Evolutionary conservation across 2,113 vertebrate species (phyloP), one percentile per base, ranked within the genome.

Genomic region (Petromus typicus): DNA sequence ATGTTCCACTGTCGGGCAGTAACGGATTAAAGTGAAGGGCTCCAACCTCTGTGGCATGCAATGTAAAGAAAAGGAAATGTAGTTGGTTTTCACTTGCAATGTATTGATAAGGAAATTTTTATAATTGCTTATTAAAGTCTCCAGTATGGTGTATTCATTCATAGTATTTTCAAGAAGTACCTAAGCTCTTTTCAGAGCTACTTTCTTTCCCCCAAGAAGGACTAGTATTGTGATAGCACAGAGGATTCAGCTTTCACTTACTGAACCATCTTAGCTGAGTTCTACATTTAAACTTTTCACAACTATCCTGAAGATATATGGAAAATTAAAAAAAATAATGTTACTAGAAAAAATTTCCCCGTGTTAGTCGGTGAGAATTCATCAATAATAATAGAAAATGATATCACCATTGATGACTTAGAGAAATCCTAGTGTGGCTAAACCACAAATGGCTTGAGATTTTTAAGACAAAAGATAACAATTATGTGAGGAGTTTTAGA

Each of bases 1-100:
- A 69, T 75, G 89, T 63, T 22, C 32, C 63, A 18, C 40, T 10
- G 9, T 64, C 16, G 23, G 40, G 3, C 7, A 40, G 69, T 59
- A 34, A 56, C 23, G 43, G 43, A 75, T 75, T 75, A 7, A 48
- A 40, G 40, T 13, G 23, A 75, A 75, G 5, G 43, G 71, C 6
- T 1, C 59, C 8, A 25, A 3, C 14, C 69, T 37, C 13, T n/a
- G 40, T 2, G 61, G n/a, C 0, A 1, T 1, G 11, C 0, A 17
- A 23, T 23, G 1, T 51, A 63, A 40, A 13, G 56, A 93, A 75
- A 93, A 82, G 73, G 51, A 75, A 67, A 27, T 11, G 17, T 2
- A 32, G 22, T 14, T 30, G 3, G 12, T 75, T 84, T 69, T 56
- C 63, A n/a, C 1, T 78, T 59, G 12, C 8, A 23, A 48, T 3